Evolutionary conservation across 2,888 invertebrate species (phyloP).

Genomic region (Watsonalla binaria): DNA sequence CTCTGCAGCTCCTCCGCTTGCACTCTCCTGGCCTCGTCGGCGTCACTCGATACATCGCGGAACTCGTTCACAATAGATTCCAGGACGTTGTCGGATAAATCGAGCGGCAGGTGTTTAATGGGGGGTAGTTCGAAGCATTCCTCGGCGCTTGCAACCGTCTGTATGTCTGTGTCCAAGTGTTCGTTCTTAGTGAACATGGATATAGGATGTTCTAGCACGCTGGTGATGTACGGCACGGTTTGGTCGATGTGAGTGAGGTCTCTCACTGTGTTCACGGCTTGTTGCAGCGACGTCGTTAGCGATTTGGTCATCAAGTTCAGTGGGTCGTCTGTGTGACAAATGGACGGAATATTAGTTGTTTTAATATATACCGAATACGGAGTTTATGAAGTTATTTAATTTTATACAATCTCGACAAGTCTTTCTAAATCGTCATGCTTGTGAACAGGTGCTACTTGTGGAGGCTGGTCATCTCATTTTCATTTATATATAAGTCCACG

Average conservation of each 20-base stretch:
- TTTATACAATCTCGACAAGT: no score
- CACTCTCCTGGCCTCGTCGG: constrained; percentile 46
- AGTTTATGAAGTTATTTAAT: no score
- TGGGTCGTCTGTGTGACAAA: constrained; percentile 47
- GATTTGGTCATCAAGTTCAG: constrained; percentile 65
- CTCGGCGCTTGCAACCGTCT: constrained; percentile 78
- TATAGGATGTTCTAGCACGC: constrained; percentile 63
- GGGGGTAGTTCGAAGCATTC: constrained; percentile 87
- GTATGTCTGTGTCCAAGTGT: constrained; percentile 38
- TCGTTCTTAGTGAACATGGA: constrained; percentile 56
- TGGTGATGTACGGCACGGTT: constrained; percentile 60
- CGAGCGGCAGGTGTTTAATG: constrained; percentile 68
- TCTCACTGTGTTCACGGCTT: constrained; percentile 65
- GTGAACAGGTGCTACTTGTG: no score
- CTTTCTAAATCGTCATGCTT: no score
- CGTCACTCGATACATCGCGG: constrained; percentile 51
- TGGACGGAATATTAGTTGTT: neutral
- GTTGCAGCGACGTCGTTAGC: constrained; percentile 61
- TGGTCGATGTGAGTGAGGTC: constrained; percentile 59
- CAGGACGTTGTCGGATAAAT: constrained; percentile 61
- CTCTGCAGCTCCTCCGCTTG: constrained; percentile 55
- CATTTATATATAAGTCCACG: no score
- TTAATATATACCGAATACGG: no score
- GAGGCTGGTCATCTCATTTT: no score
- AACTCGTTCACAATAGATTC: constrained; percentile 69